Conservation (phyloP, 2,888 invertebrate species). For the Caradrina kadenii region DNA sequence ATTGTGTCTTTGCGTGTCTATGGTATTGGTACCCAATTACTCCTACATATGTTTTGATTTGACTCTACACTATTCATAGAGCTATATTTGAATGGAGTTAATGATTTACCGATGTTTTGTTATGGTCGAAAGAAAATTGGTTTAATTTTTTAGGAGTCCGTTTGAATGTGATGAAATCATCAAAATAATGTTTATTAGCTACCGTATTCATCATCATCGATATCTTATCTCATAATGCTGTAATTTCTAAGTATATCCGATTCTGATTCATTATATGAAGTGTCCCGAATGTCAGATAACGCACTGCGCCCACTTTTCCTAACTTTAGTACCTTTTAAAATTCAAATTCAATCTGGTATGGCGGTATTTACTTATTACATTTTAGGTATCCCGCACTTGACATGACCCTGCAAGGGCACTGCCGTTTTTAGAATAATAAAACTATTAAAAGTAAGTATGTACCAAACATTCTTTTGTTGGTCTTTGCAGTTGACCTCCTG, state of each 20-base stretch:
- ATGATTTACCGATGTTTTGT: background rate
- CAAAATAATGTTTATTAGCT: constrained; percentile 4
- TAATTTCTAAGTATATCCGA: constrained; percentile 9
- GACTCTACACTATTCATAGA: constrained; percentile 21
- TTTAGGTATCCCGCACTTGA: too few species aligned
- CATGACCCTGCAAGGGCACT: too few species aligned
- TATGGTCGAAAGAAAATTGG: background rate
- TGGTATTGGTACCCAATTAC: constrained; percentile 10
- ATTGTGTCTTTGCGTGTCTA: constrained; percentile 57
- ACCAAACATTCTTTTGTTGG: background rate
- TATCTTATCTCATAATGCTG: constrained; percentile 22
- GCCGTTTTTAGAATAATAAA: too few species aligned
- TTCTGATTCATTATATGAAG: constrained; percentile 8
- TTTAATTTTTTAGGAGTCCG: too few species aligned
- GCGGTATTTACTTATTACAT: too few species aligned
- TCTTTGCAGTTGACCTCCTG: background rate
- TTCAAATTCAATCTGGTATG: too few species aligned
- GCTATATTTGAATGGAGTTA: background rate
- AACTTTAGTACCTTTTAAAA: too few species aligned
- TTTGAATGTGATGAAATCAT: constrained; percentile 1
- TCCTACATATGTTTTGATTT: constrained; percentile 12
- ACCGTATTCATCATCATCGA: background rate
- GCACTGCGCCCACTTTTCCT: background rate
- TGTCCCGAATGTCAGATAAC: constrained; percentile 13
- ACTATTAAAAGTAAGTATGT: background rate